Percentiles rank a stretch among this genome's conserved stretches.
Conservation (phyloP, 2,888 invertebrate genomes). For the Drosophila neotestacea region DNA sequence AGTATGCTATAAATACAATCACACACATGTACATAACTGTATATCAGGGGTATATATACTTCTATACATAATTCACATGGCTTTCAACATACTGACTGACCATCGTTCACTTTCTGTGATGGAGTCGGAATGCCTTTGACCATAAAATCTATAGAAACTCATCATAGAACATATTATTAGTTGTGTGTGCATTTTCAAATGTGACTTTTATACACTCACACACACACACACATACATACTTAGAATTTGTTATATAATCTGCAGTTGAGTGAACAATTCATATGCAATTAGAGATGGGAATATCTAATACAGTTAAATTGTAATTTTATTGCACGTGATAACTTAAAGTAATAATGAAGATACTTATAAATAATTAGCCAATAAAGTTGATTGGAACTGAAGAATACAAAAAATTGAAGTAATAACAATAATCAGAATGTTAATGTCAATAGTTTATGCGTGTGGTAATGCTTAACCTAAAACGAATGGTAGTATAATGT, state of each 20-base stretch:
- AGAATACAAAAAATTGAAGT: no score
- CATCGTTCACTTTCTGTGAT: constrained; percentile 19
- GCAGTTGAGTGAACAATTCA: constrained; percentile 37
- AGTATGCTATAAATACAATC: constrained; percentile 50
- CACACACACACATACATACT: not conserved
- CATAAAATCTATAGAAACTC: constrained; percentile 32
- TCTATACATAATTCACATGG: constrained; percentile 21
- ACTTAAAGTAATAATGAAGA: no score
- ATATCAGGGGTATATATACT: not conserved
- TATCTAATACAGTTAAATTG: not conserved
- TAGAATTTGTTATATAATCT: not conserved
- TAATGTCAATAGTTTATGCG: not conserved
- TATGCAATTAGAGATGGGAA: constrained; percentile 30
- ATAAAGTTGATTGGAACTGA: no score
- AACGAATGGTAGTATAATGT: no score
- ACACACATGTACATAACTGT: not conserved
- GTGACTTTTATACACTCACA: constrained; percentile 7
- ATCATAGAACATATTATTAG: constrained; percentile 31
- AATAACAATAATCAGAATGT: not conserved
- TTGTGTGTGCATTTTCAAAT: constrained; percentile 40
- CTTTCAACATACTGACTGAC: constrained; percentile 22
- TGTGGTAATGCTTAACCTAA: no score
- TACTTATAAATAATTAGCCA: not conserved
- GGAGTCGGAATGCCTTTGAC: not conserved
- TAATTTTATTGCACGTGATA: no score